phyloP scores from a whole-genome alignment of 2,888 invertebrate species.

The Lepas anatifera region DNA sequence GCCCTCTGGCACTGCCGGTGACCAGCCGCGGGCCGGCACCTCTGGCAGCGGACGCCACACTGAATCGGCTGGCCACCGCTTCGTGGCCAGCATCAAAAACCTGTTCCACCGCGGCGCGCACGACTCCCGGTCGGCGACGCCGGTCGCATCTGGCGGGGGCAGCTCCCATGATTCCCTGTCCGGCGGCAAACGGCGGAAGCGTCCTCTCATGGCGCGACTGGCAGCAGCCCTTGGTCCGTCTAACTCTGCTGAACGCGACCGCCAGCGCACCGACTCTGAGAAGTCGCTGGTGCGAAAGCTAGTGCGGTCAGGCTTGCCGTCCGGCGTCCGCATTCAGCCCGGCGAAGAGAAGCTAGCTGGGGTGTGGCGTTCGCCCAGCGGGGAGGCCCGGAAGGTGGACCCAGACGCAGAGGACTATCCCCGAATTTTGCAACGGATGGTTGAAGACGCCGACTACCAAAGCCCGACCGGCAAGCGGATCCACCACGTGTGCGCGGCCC shows the following conservation, averaged over 20 bases:
- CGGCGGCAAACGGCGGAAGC: background rate
- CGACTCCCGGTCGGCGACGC: background rate
- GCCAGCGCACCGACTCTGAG: background rate
- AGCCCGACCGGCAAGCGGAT: background rate
- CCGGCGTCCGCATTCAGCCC: background rate
- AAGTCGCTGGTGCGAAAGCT: background rate
- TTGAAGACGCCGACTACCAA: background rate
- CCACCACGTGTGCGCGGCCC: background rate
- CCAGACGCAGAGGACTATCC: background rate
- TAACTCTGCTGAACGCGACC: too few relatives aligned
- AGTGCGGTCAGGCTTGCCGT: background rate
- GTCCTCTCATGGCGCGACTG: background rate
- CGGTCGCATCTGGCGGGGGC: background rate
- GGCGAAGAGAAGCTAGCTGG: background rate
- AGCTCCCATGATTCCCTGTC: background rate
- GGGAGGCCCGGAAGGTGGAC: background rate
- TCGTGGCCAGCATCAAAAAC: background rate
- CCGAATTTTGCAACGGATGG: background rate
- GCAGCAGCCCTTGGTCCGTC: background rate
- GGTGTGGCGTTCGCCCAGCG: background rate
- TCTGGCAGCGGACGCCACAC: too few relatives aligned
- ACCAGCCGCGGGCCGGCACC: background rate
- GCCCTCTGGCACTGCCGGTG: background rate
- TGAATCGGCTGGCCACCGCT: too few relatives aligned
- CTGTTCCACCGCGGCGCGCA: background rate